Evolutionary conservation across 2,797 vertebrate species (phyloP).

Genomic region (Xiphorhynchus erythropygius): DNA sequence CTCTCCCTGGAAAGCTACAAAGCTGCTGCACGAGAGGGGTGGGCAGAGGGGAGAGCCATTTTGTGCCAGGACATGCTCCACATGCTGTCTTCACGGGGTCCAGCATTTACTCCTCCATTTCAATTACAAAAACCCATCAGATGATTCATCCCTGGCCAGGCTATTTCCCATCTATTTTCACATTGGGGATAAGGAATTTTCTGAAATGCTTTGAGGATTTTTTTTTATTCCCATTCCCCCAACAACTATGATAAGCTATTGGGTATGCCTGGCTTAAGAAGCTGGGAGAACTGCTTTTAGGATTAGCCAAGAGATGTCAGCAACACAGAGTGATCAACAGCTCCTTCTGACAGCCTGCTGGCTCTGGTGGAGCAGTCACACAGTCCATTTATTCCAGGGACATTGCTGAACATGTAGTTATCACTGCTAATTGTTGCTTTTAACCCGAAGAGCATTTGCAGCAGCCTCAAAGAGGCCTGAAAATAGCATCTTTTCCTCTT

Average conservation of each 20-base stretch:
- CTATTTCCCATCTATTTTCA: constrained; percentile 37
- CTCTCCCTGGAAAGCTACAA: constrained; percentile 55
- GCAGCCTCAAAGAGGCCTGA: neutral
- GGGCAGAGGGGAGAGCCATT: constrained; percentile 10
- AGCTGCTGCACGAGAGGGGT: constrained; percentile 10
- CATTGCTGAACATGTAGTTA: neutral
- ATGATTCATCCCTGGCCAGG: constrained; percentile 53
- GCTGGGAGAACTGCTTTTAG: neutral
- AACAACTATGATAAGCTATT: neutral
- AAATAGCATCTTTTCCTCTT: neutral
- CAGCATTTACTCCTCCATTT: constrained; percentile 15
- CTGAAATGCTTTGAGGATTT: constrained; percentile 33
- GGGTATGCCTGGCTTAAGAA: neutral
- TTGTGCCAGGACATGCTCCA: constrained; percentile 43
- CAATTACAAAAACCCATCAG: neutral
- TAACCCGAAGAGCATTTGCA: constrained; percentile 16
- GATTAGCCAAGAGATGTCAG: constrained; percentile 9
- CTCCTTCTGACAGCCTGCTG: constrained; percentile 31
- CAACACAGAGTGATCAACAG: neutral
- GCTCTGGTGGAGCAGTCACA: neutral
- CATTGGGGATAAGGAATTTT: constrained; percentile 30
- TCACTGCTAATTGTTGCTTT: constrained; percentile 37
- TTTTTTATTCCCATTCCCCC: neutral
- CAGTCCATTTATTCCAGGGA: constrained; percentile 8
- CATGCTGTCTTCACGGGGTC: constrained; percentile 6